Conservation (phyloP, 2,888 invertebrate species). For the Sycophila texana region DNA sequence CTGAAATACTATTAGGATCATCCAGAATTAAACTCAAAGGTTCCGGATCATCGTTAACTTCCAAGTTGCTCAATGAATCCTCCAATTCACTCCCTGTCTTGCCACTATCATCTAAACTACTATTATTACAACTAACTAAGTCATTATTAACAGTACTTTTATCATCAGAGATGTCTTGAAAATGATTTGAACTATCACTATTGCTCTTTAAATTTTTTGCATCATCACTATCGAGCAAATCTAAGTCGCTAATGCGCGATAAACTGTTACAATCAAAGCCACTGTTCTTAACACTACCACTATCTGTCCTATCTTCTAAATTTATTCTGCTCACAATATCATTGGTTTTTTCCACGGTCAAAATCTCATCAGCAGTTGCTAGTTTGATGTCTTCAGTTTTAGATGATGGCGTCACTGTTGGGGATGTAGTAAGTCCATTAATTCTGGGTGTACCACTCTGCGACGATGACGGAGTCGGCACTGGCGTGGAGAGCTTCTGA, state of each 20-base stretch:
- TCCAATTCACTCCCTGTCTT: conserved; percentile 65
- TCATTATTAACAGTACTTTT: conserved; percentile 61
- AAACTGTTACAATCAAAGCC: conserved; percentile 56
- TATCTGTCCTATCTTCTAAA: conserved; percentile 65
- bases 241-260: conserved; percentile 59
- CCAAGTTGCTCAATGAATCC: conserved; percentile 63
- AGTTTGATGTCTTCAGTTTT: conserved; percentile 14
- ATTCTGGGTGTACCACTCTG: conserved; percentile 67
- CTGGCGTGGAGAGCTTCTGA: conserved; percentile 66
- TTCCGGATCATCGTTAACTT: conserved; percentile 67
- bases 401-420: conserved; percentile 32
- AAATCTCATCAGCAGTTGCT: conserved; percentile 60
- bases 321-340: conserved; percentile 67
- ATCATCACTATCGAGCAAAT: conserved; percentile 59
- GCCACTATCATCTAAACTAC: conserved; percentile 68
- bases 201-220: conserved; percentile 59
- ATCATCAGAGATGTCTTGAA: conserved; percentile 53
- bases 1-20: conserved; percentile 66
- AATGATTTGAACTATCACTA: conserved; percentile 58
- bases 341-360: conserved; percentile 68
- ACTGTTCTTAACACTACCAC: conserved; percentile 62
- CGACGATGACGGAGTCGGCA: conserved; percentile 66
- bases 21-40: conserved; percentile 70
- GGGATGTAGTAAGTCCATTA: conserved; percentile 64
- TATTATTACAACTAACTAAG: conserved; percentile 66